Conservation (phyloP, 2,797 vertebrate species). For the Amphiprion clarkii region DNA sequence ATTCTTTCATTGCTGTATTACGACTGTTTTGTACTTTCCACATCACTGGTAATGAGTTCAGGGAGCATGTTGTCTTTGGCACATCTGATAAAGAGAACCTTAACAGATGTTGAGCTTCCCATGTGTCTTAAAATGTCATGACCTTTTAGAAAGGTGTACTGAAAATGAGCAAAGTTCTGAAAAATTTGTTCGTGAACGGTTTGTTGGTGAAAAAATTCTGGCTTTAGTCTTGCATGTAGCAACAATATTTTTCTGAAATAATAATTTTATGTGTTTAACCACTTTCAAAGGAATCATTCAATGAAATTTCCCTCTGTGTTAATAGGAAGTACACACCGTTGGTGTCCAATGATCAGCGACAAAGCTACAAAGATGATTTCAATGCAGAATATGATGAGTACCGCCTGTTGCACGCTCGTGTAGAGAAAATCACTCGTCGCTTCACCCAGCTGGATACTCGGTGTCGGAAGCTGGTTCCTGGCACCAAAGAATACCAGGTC, state of each 20-base stretch:
- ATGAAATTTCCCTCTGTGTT: constrained; percentile 12
- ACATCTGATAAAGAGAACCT: background rate
- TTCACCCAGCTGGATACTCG: constrained; percentile 88
- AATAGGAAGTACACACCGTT: constrained; percentile 90
- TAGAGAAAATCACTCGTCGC: constrained; percentile 87
- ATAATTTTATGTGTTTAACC: background rate
- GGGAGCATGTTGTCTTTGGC: background rate
- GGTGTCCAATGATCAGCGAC: constrained; percentile 89
- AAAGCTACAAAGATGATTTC: constrained; percentile 93
- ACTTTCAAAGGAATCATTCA: background rate
- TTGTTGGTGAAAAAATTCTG: too few species aligned
- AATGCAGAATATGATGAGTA: constrained; percentile 94
- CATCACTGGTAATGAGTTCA: constrained; percentile 1
- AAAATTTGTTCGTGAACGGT: too few species aligned
- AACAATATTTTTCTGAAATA: background rate
- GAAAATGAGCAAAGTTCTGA: background rate
- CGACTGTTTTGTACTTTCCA: constrained; percentile 6
- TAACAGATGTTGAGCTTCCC: constrained; percentile 12
- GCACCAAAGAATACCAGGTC: constrained; percentile 91
- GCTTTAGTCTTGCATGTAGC: background rate
- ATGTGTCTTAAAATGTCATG: constrained; percentile 11
- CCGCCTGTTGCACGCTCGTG: constrained; percentile 85
- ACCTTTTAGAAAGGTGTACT: background rate
- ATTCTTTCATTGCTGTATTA: constrained; percentile 5
- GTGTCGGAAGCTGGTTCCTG: constrained; percentile 86